Evolutionary conservation across 2,888 invertebrate species (phyloP), one percentile per base, ranked within the genome.

Genomic region (Yponomeuta evonymella): DNA sequence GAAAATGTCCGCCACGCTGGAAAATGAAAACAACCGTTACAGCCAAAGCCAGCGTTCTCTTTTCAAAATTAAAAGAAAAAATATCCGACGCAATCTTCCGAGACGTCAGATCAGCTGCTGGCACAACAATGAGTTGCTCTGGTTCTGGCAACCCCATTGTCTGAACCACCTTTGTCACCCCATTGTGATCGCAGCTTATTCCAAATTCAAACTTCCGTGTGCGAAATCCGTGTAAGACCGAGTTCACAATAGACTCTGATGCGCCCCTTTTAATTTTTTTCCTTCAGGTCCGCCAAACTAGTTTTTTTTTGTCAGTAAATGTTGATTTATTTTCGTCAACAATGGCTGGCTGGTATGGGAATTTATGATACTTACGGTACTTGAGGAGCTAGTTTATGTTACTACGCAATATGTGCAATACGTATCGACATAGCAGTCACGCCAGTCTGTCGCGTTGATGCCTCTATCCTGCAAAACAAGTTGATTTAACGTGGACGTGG

Each of bases 271-370:
- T 83, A 82, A 73, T 78, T 83, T 81, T 76, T 83, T 84, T 81
- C 78, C 67, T 73, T 74, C 71, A 72, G 77, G 81, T 81, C 81
- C 81, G 78, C 80, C 77, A 82, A 88, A 90, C 90, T 85, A 81
- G 90, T 89, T 88, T 83, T 85, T 85, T 86, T 81, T 77, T 67
- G 62, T 86, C 87, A 88, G 88, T 89, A 87, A 88, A 88, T 89
- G 84, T 86, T 89, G 89, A 90, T 89, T 89, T 89, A 90, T 89
- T 89, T 87, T 84, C 82, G 88, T 88, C 89, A 90, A 90, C 90
- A 90, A 89, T 88, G 77, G 82, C 75, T 81, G 79, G 79, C 79
- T 73, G 81, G 83, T 86, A 88, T 89, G 89, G 90, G 90, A 90
- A 90, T 85, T 85, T 82, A 81, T 82, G 80, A 77, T 76, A 74